Evolutionary conservation across 2,113 vertebrate species (phyloP).

Genomic region (Psophia crepitans): DNA sequence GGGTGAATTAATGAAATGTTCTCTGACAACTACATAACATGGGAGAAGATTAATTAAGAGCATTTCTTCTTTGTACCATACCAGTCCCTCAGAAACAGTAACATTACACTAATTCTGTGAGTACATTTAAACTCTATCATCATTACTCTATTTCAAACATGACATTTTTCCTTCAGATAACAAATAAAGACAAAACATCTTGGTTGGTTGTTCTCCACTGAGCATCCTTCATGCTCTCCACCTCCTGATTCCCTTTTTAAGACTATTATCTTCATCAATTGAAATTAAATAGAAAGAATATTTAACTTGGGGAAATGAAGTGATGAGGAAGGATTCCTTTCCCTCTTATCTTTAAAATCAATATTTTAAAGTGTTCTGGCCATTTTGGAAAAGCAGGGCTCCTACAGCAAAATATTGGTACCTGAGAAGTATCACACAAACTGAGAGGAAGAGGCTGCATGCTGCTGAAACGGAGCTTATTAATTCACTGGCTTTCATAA

Average conservation of each 20-base stretch:
- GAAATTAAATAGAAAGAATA: neutral
- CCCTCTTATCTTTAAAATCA: neutral
- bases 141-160: neutral
- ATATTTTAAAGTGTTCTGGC: neutral
- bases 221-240: neutral
- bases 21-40: neutral
- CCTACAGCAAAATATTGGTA: neutral
- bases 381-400: neutral
- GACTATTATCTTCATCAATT: neutral
- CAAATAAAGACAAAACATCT: neutral
- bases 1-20: neutral
- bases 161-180: neutral
- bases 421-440: fast-evolving
- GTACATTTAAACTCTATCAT: neutral
- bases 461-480: neutral
- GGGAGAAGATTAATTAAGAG: neutral
- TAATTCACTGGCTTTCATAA: neutral
- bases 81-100: neutral
- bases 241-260: neutral
- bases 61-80: neutral
- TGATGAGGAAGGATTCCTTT: neutral
- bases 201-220: neutral
- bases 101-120: neutral
- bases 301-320: neutral
- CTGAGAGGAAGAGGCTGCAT: neutral